These are phyloP conservation scores for Rapana venosa DNA, from an alignment of 2,888 invertebrate species.

Conservation along the genomic window DNA sequence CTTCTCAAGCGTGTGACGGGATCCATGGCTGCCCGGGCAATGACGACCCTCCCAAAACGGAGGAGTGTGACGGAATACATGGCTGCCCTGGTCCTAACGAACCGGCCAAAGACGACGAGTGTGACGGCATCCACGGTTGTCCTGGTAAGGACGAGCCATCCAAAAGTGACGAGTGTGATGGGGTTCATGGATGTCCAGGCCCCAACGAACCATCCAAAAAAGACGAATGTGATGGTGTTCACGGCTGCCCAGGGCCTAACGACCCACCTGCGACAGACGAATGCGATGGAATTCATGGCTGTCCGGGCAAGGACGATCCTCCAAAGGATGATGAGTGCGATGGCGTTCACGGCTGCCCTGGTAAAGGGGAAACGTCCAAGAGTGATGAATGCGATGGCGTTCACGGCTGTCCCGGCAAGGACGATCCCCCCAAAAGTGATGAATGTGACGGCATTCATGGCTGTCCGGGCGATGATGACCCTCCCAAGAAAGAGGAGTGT, in stretches of 20 bases:
- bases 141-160: conserved; percentile 49
- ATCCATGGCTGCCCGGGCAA: conserved; percentile 43
- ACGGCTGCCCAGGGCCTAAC: conserved; percentile 41
- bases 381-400: conserved; percentile 45
- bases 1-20: conserved; percentile 45
- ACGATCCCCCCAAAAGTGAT: conserved; percentile 42
- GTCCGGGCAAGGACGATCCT: conserved; percentile 40
- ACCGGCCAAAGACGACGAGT: conserved; percentile 30
- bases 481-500: conserved; percentile 31
- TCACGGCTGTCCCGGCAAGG: conserved; percentile 40
- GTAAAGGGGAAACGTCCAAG: conserved; percentile 40
- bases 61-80: conserved; percentile 46
- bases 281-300: conserved; percentile 48
- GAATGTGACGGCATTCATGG: conserved; percentile 47
- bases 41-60: conserved; percentile 44
- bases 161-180: conserved; percentile 44
- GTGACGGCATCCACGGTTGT: conserved; percentile 48
- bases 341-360: conserved; percentile 41
- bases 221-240: conserved; percentile 46
- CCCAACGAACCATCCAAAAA: conserved; percentile 47
- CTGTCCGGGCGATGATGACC: conserved; percentile 43
- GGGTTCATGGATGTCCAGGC: conserved; percentile 42
- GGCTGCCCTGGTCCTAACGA: conserved; percentile 47
- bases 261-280: conserved; percentile 40
- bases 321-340: conserved; percentile 47